Conservation (phyloP, 2,888 invertebrate species). For the Drosophila neoperkinsi region DNA sequence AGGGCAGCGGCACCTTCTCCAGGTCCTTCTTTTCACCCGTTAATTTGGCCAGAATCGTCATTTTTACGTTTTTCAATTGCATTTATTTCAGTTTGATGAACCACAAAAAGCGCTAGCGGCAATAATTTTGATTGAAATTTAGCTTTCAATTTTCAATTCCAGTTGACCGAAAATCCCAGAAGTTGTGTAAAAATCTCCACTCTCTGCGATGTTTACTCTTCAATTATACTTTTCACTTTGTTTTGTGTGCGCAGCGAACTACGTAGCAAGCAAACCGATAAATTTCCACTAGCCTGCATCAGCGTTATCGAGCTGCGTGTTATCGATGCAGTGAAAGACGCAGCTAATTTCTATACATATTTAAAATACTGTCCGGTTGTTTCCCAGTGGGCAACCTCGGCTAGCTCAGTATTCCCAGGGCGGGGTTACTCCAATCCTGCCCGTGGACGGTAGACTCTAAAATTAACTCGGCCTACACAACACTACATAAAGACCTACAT, state of each 20-base stretch:
- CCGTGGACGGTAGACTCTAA: too few relatives aligned
- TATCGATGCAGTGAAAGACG: constrained; percentile 2
- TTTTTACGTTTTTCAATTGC: constrained; percentile 82
- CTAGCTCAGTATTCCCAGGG: too few relatives aligned
- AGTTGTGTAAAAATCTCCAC: constrained; percentile 16
- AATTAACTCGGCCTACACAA: too few relatives aligned
- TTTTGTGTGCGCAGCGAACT: constrained; percentile 53
- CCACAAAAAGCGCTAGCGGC: background rate
- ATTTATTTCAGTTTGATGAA: background rate
- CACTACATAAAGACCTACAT: too few relatives aligned
- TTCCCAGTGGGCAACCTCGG: too few relatives aligned
- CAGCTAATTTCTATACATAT: background rate
- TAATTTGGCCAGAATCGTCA: constrained; percentile 93
- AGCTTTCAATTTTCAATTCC: constrained; percentile 22
- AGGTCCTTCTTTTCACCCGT: constrained; percentile 89
- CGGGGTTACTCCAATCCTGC: too few relatives aligned
- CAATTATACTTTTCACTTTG: constrained; percentile 61
- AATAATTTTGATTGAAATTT: constrained; percentile 39
- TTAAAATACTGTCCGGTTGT: background rate
- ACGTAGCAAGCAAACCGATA: constrained; percentile 40
- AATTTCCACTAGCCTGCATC: constrained; percentile 5
- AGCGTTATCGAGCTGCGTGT: constrained; percentile 3
- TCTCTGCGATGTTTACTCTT: constrained; percentile 53
- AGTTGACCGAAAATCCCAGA: constrained; percentile 18
- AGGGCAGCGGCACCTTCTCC: constrained; percentile 88